These are phyloP conservation scores for Ptiloglossa arizonensis DNA, from an alignment of 1,140 invertebrate genomes.

Conservation along the genomic window DNA sequence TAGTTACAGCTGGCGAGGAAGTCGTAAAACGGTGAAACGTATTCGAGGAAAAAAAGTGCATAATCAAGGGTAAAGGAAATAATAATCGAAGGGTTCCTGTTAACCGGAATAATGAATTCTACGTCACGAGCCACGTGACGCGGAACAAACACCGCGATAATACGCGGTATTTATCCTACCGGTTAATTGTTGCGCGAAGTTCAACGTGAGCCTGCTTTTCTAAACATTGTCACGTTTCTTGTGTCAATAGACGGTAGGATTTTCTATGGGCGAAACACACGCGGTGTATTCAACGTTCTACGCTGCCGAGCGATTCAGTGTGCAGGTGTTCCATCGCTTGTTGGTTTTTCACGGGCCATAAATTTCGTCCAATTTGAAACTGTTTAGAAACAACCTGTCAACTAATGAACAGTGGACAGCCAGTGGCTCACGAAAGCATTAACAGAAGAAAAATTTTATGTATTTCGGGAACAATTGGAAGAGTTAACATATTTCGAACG, in stretches of 20 bases:
- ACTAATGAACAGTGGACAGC: background rate
- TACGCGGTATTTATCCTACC: background rate
- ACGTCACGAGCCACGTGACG: conserved; percentile 7
- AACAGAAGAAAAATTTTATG: too few species aligned
- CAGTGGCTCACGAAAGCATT: too few species aligned
- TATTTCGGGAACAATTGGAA: too few species aligned
- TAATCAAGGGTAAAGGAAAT: too few species aligned
- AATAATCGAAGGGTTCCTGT: background rate
- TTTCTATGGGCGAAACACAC: conserved; percentile 47
- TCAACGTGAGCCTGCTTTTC: conserved; percentile 25
- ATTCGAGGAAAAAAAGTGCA: background rate
- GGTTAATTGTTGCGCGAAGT: conserved; percentile 12
- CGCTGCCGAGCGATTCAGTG: background rate
- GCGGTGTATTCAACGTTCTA: conserved; percentile 50
- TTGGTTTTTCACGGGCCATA: background rate
- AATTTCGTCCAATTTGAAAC: background rate
- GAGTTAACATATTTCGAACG: too few species aligned
- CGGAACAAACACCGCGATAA: background rate
- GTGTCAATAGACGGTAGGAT: conserved; percentile 58
- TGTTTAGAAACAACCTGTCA: background rate
- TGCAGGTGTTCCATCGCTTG: background rate
- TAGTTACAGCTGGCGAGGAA: too few species aligned
- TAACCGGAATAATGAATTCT: conserved; percentile 29
- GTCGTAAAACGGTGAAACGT: background rate
- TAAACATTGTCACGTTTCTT: conserved; percentile 68